Conservation (phyloP, 2,888 invertebrate species). For the Amaurobius ferox region DNA sequence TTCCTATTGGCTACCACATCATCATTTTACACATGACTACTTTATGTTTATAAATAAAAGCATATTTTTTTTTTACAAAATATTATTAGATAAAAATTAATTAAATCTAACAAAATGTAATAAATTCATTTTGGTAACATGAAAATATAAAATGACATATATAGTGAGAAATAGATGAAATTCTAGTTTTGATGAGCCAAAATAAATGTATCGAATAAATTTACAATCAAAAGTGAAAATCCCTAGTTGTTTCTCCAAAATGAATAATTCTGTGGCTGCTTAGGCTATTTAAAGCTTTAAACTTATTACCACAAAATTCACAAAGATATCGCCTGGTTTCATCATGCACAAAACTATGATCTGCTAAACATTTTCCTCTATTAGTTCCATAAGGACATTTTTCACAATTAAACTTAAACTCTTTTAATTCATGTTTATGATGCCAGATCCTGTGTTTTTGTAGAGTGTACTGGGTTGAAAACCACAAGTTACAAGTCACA, state of each 20-base stretch:
- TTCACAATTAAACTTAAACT: conserved; percentile 26
- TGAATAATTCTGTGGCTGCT: conserved; percentile 40
- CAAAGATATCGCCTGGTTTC: conserved; percentile 11
- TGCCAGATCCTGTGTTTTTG: conserved; percentile 47
- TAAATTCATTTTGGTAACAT: too few relatives aligned
- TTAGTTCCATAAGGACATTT: conserved; percentile 39
- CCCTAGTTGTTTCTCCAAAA: conserved; percentile 30
- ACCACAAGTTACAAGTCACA: conserved; percentile 30
- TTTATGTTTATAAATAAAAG: too few relatives aligned
- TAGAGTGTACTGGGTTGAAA: conserved; percentile 23
- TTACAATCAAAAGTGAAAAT: too few relatives aligned
- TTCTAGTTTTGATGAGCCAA: too few relatives aligned
- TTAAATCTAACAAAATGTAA: too few relatives aligned
- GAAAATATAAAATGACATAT: too few relatives aligned
- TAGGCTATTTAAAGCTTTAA: conserved; percentile 30
- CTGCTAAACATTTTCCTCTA: conserved; percentile 9
- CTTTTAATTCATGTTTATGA: conserved; percentile 19
- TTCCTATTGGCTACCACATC: too few relatives aligned
- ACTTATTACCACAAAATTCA: conserved; percentile 33
- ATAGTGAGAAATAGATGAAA: too few relatives aligned
- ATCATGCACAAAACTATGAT: conserved; percentile 27
- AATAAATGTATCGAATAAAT: too few relatives aligned
- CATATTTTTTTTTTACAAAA: too few relatives aligned
- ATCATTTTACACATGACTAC: too few relatives aligned
- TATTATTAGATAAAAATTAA: too few relatives aligned